Evolutionary conservation across 2,113 vertebrate genomes (phyloP).

Genomic region (Myiozetetes cayanensis): DNA sequence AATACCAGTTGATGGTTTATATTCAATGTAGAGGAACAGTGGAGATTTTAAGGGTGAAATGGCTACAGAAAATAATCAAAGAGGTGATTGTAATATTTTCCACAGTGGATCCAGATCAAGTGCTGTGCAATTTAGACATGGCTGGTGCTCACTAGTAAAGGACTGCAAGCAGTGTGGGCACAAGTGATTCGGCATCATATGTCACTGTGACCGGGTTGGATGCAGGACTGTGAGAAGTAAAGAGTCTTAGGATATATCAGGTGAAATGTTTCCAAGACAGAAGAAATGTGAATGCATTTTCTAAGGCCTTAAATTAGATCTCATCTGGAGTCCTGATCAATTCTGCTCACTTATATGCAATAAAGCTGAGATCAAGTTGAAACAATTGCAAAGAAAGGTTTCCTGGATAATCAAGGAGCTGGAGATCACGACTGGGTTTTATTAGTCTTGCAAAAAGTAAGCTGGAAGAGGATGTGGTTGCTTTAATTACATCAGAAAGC

Average conservation of each 20-base stretch:
- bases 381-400: not conserved
- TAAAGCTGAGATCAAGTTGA: not conserved
- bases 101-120: not conserved
- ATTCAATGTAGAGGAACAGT: not conserved
- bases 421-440: not conserved
- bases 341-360: not conserved
- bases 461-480: not conserved
- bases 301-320: not conserved
- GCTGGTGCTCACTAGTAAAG: not conserved
- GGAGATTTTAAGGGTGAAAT: not conserved
- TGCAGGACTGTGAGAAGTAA: not conserved
- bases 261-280: not conserved
- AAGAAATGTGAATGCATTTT: not conserved
- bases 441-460: not conserved
- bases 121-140: not conserved
- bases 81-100: not conserved
- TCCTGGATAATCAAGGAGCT: not conserved
- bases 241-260: not conserved
- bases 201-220: not conserved
- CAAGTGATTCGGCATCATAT: not conserved
- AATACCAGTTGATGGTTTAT: not conserved
- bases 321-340: not conserved
- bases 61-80: not conserved
- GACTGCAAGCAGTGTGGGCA: accelerated
- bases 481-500: not conserved